Evolutionary conservation across 92 coral and sea anemone genomes (phyloP).

Genomic region (Heteractis magnifica): DNA sequence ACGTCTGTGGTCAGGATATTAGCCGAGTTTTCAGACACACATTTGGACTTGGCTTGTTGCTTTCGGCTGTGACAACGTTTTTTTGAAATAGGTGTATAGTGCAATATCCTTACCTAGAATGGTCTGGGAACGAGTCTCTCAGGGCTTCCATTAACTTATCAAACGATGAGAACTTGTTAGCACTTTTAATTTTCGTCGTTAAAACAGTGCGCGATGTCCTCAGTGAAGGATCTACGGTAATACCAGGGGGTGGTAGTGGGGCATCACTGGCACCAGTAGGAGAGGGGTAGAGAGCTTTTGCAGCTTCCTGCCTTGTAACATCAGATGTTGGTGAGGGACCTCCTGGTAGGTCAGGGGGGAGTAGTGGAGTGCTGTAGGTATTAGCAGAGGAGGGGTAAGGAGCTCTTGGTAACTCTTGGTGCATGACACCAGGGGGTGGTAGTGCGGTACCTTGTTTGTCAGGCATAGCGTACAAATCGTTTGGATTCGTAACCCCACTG

Average conservation of each 20-base stretch:
- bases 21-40: too few species aligned
- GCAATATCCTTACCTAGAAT: conserved; percentile 47
- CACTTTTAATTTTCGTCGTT: not conserved
- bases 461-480: not conserved
- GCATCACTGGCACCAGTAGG: conserved; percentile 6
- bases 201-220: not conserved
- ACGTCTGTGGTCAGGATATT: too few species aligned
- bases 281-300: not conserved
- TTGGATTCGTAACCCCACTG: not conserved
- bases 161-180: conserved; percentile 54
- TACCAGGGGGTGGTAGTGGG: conserved; percentile 13
- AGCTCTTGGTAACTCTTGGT: not conserved
- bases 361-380: not conserved
- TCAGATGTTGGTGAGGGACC: not conserved
- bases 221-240: conserved; percentile 12
- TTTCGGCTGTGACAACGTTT: not conserved
- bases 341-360: not conserved
- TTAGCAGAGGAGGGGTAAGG: not conserved
- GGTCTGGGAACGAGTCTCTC: conserved; percentile 58
- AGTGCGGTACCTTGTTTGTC: not conserved
- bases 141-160: conserved; percentile 75
- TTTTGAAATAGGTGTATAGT: not conserved
- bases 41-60: too few species aligned
- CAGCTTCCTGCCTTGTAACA: not conserved
- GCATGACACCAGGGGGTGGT: not conserved